Conservation (phyloP, 1,140 invertebrate genomes). For the Aradophagus sp. region DNA sequence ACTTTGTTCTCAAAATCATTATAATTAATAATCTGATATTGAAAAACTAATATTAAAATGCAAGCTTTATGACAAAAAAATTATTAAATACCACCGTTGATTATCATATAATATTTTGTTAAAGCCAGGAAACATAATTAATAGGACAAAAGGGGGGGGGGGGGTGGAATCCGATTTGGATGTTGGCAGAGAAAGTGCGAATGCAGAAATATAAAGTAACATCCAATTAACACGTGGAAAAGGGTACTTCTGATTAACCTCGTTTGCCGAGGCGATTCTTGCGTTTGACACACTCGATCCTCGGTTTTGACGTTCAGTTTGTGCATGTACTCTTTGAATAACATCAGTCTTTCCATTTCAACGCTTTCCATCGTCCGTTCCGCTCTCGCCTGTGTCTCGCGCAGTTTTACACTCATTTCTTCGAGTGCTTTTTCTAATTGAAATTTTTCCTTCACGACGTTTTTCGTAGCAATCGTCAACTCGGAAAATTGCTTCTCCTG, state of each 20-base stretch:
- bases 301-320: slow-evolving; percentile 38
- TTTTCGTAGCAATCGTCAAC: slow-evolving; percentile 56
- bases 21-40: neutral
- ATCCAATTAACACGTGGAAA: slow-evolving; percentile 2
- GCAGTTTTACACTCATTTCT: slow-evolving; percentile 43
- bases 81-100: no score
- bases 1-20: no score
- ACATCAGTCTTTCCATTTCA: slow-evolving; percentile 55
- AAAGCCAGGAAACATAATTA: no score
- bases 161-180: no score
- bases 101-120: no score
- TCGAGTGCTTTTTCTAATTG: slow-evolving; percentile 56
- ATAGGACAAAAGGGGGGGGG: no score
- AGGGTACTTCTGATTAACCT: slow-evolving; percentile 16
- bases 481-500: slow-evolving; percentile 62
- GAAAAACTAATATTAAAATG: no score
- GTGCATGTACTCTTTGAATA: slow-evolving; percentile 52
- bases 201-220: neutral
- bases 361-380: slow-evolving; percentile 47
- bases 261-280: slow-evolving; percentile 5
- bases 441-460: slow-evolving; percentile 60
- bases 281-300: slow-evolving; percentile 57
- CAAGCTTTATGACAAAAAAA: no score
- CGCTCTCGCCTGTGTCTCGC: slow-evolving; percentile 34
- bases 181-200: no score